A percentile compares a stretch with the other conserved stretches of the same genome.
These are phyloP conservation scores for Patella depressa DNA, from an alignment of 2,888 invertebrate genomes.

Conservation along the genomic window DNA sequence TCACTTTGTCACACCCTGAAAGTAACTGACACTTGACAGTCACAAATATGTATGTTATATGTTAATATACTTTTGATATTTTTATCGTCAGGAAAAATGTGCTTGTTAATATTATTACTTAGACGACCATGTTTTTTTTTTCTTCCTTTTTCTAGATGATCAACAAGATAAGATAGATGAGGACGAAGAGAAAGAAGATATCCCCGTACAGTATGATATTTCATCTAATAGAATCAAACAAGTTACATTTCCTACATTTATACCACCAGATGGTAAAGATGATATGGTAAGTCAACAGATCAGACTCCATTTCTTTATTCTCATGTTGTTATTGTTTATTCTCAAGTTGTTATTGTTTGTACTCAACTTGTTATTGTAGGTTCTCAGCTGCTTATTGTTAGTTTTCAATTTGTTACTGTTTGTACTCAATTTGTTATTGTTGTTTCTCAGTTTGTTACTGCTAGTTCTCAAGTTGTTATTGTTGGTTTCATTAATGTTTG, in stretches of 20 bases:
- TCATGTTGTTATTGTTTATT: not conserved
- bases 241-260: conserved; percentile 62
- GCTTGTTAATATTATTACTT: too few relatives aligned
- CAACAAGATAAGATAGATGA: conserved; percentile 48
- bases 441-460: too few relatives aligned
- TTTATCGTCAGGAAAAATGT: too few relatives aligned
- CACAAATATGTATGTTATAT: too few relatives aligned
- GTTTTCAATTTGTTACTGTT: not conserved
- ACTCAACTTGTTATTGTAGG: too few relatives aligned
- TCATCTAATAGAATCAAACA: conserved; percentile 47
- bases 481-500: too few relatives aligned
- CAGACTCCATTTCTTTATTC: not conserved
- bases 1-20: too few relatives aligned
- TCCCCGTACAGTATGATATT: conserved; percentile 40
- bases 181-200: conserved; percentile 46
- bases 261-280: conserved; percentile 65
- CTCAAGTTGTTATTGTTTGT: not conserved
- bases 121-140: too few relatives aligned
- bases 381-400: not conserved
- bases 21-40: too few relatives aligned
- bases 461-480: too few relatives aligned
- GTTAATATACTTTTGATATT: too few relatives aligned
- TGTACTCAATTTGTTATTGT: too few relatives aligned
- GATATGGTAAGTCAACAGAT: conserved; percentile 58
- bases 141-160: conserved; percentile 36